These are phyloP conservation scores for Archips crataeganus DNA, from an alignment of 2,888 invertebrate species.

Conservation along the genomic window DNA sequence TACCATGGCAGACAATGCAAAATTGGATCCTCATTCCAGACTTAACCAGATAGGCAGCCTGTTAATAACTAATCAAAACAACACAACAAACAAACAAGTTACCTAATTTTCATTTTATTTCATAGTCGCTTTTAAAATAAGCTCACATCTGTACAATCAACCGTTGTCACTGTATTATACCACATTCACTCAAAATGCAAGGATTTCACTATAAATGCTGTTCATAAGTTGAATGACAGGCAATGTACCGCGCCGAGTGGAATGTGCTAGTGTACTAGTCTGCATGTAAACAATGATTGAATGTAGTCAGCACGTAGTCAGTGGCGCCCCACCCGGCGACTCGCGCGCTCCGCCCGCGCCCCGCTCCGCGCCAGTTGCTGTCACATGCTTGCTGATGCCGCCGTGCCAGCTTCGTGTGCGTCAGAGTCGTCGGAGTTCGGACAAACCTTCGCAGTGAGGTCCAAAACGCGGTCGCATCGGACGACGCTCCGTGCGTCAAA, in stretches of 20 bases:
- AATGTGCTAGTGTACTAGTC: conserved; percentile 81
- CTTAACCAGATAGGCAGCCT: conserved; percentile 45
- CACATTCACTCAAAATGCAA: conserved; percentile 70
- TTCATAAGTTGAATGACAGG: conserved; percentile 59
- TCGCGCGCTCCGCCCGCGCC: conserved; percentile 54
- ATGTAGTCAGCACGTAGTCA: conserved; percentile 61
- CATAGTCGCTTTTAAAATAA: conserved; percentile 71
- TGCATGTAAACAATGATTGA: conserved; percentile 74
- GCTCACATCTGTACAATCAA: conserved; percentile 68
- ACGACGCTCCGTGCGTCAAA: conserved; percentile 65
- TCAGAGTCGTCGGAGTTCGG: conserved; percentile 55
- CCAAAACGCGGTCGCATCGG: conserved; percentile 52
- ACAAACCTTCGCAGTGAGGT: conserved; percentile 53
- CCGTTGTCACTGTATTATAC: conserved; percentile 54
- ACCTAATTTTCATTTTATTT: conserved; percentile 85
- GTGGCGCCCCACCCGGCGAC: conserved; percentile 64
- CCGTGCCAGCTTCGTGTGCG: conserved; percentile 67
- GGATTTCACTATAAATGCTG: conserved; percentile 78
- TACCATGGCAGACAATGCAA: conserved; percentile 16
- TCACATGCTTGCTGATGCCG: conserved; percentile 52
- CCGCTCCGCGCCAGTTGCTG: conserved; percentile 46
- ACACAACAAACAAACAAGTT: conserved; percentile 52
- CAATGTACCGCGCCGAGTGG: conserved; percentile 68
- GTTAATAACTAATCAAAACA: conserved; percentile 48
- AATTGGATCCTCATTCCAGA: conserved; percentile 44